A percentile compares a stretch with the other conserved stretches of the same genome.
Conservation (phyloP, 2,888 invertebrate genomes). For the Acleris cristana region DNA sequence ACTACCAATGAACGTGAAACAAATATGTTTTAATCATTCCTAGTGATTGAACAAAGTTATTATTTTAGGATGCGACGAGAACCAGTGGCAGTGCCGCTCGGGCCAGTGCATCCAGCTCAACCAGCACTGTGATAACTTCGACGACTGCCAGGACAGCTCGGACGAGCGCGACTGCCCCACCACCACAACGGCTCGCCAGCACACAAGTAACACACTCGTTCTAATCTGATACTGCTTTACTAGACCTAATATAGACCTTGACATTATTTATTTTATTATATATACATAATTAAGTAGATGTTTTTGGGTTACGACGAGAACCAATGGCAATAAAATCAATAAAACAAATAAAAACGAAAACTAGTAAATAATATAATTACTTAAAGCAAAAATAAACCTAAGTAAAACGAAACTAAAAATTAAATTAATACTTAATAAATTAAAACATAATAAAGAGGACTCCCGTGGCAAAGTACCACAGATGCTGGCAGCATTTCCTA, state of each 20-base stretch:
- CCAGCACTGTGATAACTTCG: constrained; percentile 75
- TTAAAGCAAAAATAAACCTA: no score
- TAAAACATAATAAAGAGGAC: no score
- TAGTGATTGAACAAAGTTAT: background rate
- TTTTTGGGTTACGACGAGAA: constrained; percentile 84
- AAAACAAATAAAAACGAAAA: no score
- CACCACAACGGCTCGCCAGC: background rate
- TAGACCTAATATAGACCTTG: no score
- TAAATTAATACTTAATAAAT: no score
- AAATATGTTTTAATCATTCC: background rate
- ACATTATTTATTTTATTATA: no score
- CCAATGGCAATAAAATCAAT: constrained; percentile 79
- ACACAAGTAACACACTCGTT: background rate
- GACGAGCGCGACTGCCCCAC: constrained; percentile 65
- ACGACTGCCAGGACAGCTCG: constrained; percentile 80
- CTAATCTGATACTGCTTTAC: no score
- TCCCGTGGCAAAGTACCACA: no score
- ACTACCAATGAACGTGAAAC: background rate
- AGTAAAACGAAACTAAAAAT: no score
- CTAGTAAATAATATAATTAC: no score
- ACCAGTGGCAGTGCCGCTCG: constrained; percentile 87
- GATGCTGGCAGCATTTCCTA: no score
- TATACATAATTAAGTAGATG: background rate
- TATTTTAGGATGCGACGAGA: constrained; percentile 84
- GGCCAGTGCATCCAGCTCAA: constrained; percentile 87